Percentiles rank a stretch among this genome's conserved stretches.
phyloP scores from a whole-genome alignment of 2,888 invertebrate species.

The Steinernema scapterisci region DNA sequence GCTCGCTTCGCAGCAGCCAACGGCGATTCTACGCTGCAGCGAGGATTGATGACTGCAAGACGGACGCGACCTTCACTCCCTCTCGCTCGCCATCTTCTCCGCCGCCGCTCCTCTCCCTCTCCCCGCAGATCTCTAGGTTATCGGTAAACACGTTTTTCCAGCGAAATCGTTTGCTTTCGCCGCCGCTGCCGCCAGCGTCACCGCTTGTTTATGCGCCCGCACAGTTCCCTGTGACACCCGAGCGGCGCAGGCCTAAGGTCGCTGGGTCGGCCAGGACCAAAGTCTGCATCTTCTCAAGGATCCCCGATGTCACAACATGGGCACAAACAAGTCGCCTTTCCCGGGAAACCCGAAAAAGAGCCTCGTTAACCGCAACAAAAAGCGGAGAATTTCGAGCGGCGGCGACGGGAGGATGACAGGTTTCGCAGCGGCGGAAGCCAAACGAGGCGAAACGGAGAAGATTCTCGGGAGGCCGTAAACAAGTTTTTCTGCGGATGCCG shows the following conservation, averaged over 20 bases:
- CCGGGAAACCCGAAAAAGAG: not conserved
- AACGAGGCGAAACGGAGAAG: not conserved
- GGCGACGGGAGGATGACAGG: not conserved
- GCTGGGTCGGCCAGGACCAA: not conserved
- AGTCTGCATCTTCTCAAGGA: conserved; percentile 1
- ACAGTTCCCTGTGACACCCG: not conserved
- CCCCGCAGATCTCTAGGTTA: not conserved
- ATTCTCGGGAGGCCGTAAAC: not conserved
- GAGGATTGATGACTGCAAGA: too few relatives aligned
- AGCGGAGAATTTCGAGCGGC: too few relatives aligned
- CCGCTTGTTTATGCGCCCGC: conserved; percentile 12
- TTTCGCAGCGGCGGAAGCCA: not conserved
- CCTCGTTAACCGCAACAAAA: not conserved
- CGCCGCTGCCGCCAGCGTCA: not conserved
- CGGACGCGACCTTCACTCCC: conserved; percentile 7
- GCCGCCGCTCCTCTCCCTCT: not conserved
- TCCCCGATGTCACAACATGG: not conserved
- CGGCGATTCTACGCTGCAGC: too few relatives aligned
- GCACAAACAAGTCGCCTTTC: not conserved
- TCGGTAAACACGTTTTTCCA: conserved; percentile 24
- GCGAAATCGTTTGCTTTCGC: conserved; percentile 31
- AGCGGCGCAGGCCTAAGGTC: conserved; percentile 8
- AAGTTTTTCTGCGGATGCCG: not conserved
- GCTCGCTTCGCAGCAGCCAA: too few relatives aligned
- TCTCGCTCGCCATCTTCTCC: too few relatives aligned